phyloP scores from a whole-genome alignment of 2,113 vertebrate species.

The Madoqua kirkii region DNA sequence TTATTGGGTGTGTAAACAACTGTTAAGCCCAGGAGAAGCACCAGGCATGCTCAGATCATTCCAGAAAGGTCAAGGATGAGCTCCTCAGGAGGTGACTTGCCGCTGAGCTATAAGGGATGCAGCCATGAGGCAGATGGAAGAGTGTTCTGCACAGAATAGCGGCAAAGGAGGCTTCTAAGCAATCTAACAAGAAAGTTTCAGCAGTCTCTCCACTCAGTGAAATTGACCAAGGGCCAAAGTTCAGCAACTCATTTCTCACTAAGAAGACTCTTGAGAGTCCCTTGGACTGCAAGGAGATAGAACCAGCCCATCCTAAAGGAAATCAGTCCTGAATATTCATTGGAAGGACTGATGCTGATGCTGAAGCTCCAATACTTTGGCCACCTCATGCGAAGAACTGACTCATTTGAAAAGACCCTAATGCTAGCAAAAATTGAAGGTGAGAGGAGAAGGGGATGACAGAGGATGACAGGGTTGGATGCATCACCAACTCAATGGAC shows the following conservation, averaged over 20 bases:
- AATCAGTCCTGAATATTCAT: background rate
- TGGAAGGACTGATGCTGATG: background rate
- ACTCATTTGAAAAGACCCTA: background rate
- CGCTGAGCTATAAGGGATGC: background rate
- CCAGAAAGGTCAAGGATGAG: background rate
- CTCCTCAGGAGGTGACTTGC: background rate
- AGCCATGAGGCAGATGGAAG: background rate
- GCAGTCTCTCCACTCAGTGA: background rate
- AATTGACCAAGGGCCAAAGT: background rate
- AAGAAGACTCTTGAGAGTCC: background rate
- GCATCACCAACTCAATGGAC: background rate
- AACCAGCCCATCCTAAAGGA: background rate
- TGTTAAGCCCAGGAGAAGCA: background rate
- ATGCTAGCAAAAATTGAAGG: background rate
- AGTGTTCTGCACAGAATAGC: background rate
- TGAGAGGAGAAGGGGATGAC: accelerated
- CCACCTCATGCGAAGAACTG: background rate
- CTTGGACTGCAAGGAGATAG: background rate
- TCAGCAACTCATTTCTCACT: background rate
- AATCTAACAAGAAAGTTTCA: background rate
- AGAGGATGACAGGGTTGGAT: background rate
- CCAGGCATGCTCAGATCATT: background rate
- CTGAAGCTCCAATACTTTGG: background rate
- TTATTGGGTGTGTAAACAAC: too few relatives aligned
- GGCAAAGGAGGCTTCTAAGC: background rate